Evolutionary conservation across 2,888 invertebrate genomes (phyloP).

Genomic region (Oligia fasciuncula): DNA sequence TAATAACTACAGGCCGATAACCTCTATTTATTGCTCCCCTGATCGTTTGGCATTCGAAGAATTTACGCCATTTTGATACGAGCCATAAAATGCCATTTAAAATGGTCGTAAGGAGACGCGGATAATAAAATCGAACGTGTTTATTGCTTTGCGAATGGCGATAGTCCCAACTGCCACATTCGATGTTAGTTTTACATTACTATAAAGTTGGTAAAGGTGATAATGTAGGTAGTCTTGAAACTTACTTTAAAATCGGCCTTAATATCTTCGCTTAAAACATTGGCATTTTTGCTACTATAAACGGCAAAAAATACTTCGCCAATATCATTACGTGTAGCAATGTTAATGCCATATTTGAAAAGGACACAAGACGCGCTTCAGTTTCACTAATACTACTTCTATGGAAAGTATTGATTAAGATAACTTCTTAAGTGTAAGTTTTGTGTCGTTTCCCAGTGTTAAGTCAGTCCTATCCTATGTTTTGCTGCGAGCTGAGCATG

Average conservation of each 20-base stretch:
- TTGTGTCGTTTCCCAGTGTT: too few relatives aligned
- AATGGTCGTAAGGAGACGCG: constrained; percentile 41
- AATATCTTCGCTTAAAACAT: background rate
- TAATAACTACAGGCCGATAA: background rate
- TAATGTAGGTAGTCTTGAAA: background rate
- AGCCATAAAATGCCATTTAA: constrained; percentile 48
- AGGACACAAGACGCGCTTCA: too few relatives aligned
- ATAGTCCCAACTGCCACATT: constrained; percentile 17
- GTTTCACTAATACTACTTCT: too few relatives aligned
- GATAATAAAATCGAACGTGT: constrained; percentile 52
- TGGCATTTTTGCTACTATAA: background rate
- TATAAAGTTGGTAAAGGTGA: background rate
- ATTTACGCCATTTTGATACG: constrained; percentile 48
- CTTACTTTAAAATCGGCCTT: background rate
- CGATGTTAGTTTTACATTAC: constrained; percentile 16
- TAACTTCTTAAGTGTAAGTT: too few relatives aligned
- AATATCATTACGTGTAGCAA: background rate
- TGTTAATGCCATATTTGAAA: too few relatives aligned
- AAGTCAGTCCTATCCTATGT: too few relatives aligned
- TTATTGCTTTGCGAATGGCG: constrained; percentile 30
- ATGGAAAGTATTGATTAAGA: too few relatives aligned
- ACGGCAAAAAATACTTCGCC: background rate
- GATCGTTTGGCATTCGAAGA: constrained; percentile 23
- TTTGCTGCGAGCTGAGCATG: too few relatives aligned
- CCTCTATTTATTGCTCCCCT: constrained; percentile 22